Evolutionary conservation across 1,140 invertebrate genomes (phyloP), one percentile per base, ranked within the genome.

Genomic region (Eumaeus atala): DNA sequence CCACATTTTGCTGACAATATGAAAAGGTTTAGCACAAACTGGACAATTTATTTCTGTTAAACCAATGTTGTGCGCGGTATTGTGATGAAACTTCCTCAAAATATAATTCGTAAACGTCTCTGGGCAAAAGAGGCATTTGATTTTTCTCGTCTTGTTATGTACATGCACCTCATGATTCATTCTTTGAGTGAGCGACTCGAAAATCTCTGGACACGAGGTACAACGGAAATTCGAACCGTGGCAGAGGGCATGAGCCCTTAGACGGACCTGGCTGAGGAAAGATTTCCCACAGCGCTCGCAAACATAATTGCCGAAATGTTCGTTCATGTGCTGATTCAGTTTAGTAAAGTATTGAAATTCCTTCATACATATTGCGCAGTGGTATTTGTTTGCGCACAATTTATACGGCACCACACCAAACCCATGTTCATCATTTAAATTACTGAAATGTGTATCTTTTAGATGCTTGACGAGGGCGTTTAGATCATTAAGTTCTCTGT

Each of bases 271-370:
- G 54, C 74, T 82, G 0, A 85, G 42, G 74, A 90, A 96, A 0
- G 90, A 91, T 68, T 95, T 96, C 0, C 89, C 89, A 68, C 95
- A 96, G 4, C 92, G 85, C 55, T 94, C 93, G 70, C 95, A 96
- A 49, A 93, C 90, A 67, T 95, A 95, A 38, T 64, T 76, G 0
- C 75, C 78, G 50, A 70, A 84, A 58, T 89, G 87, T 0, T 76
- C 66, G 42, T 83, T 82, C 78, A 88, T 82, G 37, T 89, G 89
- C 9, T 82, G 76, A 18, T 87, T 74, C 0, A 89, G 52, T 59
- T 87, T 89, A 3, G 81, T 76, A 48, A 87, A 84, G 10, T 85
- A 89, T 44, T 81, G 67, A 33, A 89, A 77, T 6, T 74, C 67
- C 42, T 81, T 77, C 0, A 68, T 61, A 51, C 88, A 90, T 0